phyloP scores from a whole-genome alignment of 2,797 vertebrate species.

The Avahi laniger region DNA sequence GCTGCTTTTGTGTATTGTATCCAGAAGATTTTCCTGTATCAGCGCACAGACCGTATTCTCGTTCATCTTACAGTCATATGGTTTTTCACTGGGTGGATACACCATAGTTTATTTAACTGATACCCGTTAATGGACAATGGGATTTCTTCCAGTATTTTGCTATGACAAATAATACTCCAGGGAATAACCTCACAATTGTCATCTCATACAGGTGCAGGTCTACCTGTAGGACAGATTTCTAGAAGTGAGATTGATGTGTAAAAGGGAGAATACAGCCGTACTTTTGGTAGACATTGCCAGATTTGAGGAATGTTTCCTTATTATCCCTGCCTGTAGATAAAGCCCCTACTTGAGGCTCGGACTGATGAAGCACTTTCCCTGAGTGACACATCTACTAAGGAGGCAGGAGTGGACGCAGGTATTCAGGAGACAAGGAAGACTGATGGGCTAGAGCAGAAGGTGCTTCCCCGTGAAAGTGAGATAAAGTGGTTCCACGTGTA shows the following conservation, averaged over 20 bases:
- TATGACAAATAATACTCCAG: not conserved
- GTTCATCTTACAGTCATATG: not conserved
- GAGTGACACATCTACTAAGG: not conserved
- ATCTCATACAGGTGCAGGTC: fast-evolving
- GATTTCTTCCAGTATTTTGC: not conserved
- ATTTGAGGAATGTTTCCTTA: not conserved
- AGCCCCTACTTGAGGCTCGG: not conserved
- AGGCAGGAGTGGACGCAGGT: not conserved
- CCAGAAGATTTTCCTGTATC: not conserved
- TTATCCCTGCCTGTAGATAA: not conserved
- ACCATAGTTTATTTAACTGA: not conserved
- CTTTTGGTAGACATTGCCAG: not conserved
- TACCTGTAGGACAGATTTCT: not conserved
- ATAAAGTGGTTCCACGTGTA: fast-evolving
- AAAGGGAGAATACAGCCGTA: not conserved
- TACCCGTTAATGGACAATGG: not conserved
- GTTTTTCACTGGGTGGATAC: not conserved
- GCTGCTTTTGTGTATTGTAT: not conserved
- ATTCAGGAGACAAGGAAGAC: not conserved
- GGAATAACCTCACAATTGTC: not conserved
- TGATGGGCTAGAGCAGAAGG: too few relatives aligned
- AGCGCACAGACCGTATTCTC: not conserved
- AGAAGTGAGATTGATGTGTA: not conserved
- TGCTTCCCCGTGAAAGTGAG: not conserved
- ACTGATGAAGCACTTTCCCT: not conserved